These are phyloP conservation scores for Gonatopus flavifemur DNA, from an alignment of 1,140 invertebrate genomes.

Conservation along the genomic window DNA sequence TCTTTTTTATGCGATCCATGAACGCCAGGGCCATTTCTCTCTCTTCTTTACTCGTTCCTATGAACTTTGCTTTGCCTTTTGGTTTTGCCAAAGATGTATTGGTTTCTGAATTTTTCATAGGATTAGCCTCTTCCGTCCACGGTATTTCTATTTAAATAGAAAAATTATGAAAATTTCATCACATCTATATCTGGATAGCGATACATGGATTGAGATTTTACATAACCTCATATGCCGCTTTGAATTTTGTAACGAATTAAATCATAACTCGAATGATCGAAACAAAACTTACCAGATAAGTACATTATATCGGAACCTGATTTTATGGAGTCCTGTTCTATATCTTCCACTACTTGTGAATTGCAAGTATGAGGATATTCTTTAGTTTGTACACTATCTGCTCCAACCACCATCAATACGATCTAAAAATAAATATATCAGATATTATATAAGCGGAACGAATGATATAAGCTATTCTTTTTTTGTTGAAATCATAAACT, in stretches of 20 bases:
- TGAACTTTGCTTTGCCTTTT: slow-evolving; percentile 62
- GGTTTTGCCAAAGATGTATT: slow-evolving; percentile 46
- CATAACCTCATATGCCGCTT: too few relatives aligned
- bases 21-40: slow-evolving; percentile 58
- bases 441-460: slow-evolving; percentile 5
- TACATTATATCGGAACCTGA: slow-evolving; percentile 15
- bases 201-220: too few relatives aligned
- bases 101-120: slow-evolving; percentile 23
- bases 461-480: too few relatives aligned
- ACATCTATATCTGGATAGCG: too few relatives aligned
- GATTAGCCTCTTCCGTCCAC: slow-evolving; percentile 20
- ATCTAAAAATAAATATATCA: slow-evolving; percentile 50
- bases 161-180: slow-evolving; percentile 5
- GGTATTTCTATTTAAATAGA: slow-evolving; percentile 3
- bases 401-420: slow-evolving; percentile 55
- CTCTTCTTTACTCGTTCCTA: slow-evolving; percentile 59
- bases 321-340: too few relatives aligned
- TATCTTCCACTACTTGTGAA: slow-evolving; percentile 31
- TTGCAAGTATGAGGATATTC: slow-evolving; percentile 45
- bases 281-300: slow-evolving; percentile 12
- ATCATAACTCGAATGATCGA: neutral
- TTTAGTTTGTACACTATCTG: slow-evolving; percentile 49
- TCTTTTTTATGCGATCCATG: slow-evolving; percentile 57
- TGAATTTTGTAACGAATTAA: too few relatives aligned
- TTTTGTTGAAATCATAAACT: too few relatives aligned